Conservation (phyloP, 2,113 vertebrate genomes). For the Cinclus mexicanus region DNA sequence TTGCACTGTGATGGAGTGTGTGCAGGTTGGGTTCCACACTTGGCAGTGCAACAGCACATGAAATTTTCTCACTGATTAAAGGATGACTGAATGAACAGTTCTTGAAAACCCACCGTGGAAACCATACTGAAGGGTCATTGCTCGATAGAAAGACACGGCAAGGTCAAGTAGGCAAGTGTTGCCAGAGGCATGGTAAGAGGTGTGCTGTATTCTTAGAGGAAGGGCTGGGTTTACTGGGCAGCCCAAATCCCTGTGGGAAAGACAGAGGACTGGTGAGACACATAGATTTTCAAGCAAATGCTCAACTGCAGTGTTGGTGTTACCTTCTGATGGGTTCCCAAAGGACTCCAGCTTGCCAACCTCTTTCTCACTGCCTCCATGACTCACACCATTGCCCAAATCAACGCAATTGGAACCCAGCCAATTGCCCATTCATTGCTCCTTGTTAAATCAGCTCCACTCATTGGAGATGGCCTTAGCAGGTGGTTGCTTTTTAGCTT, state of each 20-base stretch:
- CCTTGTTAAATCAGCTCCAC: background rate
- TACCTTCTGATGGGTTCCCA: background rate
- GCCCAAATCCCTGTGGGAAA: background rate
- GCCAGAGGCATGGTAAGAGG: background rate
- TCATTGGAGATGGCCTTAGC: background rate
- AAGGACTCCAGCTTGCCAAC: background rate
- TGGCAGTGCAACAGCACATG: background rate
- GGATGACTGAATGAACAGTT: background rate
- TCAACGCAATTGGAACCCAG: background rate
- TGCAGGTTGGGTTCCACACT: background rate
- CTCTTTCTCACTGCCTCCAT: background rate
- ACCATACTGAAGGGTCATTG: background rate
- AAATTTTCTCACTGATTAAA: background rate
- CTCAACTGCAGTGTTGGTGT: background rate
- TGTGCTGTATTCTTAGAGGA: background rate
- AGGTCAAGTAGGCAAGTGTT: background rate
- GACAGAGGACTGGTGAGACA: background rate
- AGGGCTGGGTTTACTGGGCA: background rate
- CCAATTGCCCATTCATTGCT: background rate
- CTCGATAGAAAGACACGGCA: background rate
- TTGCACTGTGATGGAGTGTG: fast-evolving
- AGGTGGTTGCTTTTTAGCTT: background rate
- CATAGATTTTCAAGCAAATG: background rate
- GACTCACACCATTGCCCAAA: background rate
- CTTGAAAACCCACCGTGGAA: background rate